Percentiles rank a stretch among this genome's conserved stretches.
Evolutionary conservation across 1,140 invertebrate species (phyloP).

Genomic region (Maniola jurtina): DNA sequence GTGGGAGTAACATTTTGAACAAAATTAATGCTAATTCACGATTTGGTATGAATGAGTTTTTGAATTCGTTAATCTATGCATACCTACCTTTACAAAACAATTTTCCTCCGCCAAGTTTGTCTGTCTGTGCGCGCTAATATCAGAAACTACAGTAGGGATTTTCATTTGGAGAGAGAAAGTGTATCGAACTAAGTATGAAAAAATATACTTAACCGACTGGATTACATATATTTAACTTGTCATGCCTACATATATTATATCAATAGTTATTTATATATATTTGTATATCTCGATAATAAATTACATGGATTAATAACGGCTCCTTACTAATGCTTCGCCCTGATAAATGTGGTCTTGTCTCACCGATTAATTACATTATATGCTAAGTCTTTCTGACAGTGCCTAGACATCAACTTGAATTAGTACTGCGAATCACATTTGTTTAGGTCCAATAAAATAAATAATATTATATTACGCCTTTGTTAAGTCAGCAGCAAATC

Average conservation of each 20-base stretch:
- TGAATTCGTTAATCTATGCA: not conserved
- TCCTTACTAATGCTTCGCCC: constrained; percentile 1
- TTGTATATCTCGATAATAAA: constrained; percentile 2
- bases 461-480: not conserved
- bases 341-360: constrained; percentile 4
- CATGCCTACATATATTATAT: too few relatives aligned
- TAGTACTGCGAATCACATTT: not conserved
- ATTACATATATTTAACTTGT: too few relatives aligned
- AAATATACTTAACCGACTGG: too few relatives aligned
- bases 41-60: not conserved
- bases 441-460: not conserved
- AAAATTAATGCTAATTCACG: constrained; percentile 9
- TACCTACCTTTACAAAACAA: not conserved
- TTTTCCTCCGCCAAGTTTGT: too few relatives aligned
- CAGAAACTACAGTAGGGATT: too few relatives aligned
- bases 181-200: too few relatives aligned
- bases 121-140: too few relatives aligned
- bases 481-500: too few relatives aligned
- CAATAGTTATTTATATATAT: too few relatives aligned
- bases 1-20: not conserved
- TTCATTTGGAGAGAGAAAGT: too few relatives aligned
- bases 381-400: not conserved
- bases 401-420: constrained; percentile 3
- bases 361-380: constrained; percentile 1
- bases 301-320: constrained; percentile 7